Percentiles rank a stretch among this genome's conserved stretches.
phyloP scores from a whole-genome alignment of 2,113 vertebrate species.

The Orthonyx spaldingii region DNA sequence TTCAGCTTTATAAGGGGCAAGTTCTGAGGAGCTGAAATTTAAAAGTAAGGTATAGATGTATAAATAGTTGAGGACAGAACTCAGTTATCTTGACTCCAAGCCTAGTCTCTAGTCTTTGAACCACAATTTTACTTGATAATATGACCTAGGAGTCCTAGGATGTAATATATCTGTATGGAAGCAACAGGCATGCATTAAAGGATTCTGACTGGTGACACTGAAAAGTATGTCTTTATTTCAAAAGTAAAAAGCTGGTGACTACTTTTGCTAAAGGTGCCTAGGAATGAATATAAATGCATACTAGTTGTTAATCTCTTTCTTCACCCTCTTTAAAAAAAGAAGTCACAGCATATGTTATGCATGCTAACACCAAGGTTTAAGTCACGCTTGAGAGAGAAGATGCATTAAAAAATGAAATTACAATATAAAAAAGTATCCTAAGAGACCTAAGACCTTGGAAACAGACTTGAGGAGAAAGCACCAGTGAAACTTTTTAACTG shows the following conservation, averaged over 20 bases:
- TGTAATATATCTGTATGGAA: not conserved
- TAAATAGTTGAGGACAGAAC: not conserved
- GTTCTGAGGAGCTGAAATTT: not conserved
- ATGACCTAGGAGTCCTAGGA: not conserved
- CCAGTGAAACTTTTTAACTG: not conserved
- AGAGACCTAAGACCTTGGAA: not conserved
- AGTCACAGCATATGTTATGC: not conserved
- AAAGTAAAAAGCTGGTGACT: not conserved
- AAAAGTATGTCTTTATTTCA: not conserved
- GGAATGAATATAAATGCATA: not conserved
- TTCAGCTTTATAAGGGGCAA: not conserved
- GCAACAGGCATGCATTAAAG: not conserved
- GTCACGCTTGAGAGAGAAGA: not conserved
- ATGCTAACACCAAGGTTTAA: not conserved
- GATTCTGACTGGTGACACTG: not conserved
- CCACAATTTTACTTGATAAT: not conserved
- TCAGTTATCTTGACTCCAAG: not conserved
- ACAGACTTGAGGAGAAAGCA: not conserved
- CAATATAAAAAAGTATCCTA: not conserved
- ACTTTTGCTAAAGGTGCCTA: not conserved
- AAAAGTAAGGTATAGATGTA: not conserved
- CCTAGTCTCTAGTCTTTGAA: not conserved
- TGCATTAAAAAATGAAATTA: not conserved
- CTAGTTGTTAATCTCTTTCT: not conserved
- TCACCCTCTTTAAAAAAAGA: not conserved